Base-by-base conservation (phyloP, 2,888 invertebrate genomes). In the Orgyia antiqua region DNA sequence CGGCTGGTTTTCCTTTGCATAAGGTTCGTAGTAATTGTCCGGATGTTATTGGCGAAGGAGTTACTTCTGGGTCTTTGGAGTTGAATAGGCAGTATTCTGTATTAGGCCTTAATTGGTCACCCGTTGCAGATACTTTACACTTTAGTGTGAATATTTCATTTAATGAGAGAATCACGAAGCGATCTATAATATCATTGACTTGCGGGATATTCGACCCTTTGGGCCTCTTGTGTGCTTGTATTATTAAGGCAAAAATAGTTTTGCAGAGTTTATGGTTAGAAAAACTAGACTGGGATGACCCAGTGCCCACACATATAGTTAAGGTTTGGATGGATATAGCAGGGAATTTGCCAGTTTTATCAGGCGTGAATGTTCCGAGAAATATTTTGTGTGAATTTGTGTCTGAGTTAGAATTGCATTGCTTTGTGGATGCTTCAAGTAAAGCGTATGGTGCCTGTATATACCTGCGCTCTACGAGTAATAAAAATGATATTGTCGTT, bases 141-240 rank as follows among this genome's bases (percentile, higher is more conserved):
- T 27, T 27, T 27, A 10, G 10, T 3, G 10, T 18, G 7, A 10
- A 10, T 10, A 18, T 27, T 7, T 2, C 17, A 2, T 4, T 2
- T 5, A 17, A 10, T 18, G 10, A 10, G 12, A 10, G 10, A 2
- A 13, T 29, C 1, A 29, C 29, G 2, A 29, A 24, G 10, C 17
- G 29, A 7, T n/a, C 13, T 2, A 24, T 30, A n/a, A 17, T 24
- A 18, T 30, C 29, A 7, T 6, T 8, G 6, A 30, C 24, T 10
- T 30, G 29, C 13, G n/a, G n/a, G n/a, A n/a, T n/a, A n/a, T n/a
- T n/a, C n/a, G 33, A 28, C 10, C 33, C 33, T 1, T 18, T 34
- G 13, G 34, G 34, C 0, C 2, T 34, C 6, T 7, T 34, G n/a
- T 9, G 26, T 12, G 29, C 27, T 1, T 34, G 27, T 6, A 29